Evolutionary conservation across 2,888 invertebrate genomes (phyloP).

Genomic region (Limnephilus lunatus): DNA sequence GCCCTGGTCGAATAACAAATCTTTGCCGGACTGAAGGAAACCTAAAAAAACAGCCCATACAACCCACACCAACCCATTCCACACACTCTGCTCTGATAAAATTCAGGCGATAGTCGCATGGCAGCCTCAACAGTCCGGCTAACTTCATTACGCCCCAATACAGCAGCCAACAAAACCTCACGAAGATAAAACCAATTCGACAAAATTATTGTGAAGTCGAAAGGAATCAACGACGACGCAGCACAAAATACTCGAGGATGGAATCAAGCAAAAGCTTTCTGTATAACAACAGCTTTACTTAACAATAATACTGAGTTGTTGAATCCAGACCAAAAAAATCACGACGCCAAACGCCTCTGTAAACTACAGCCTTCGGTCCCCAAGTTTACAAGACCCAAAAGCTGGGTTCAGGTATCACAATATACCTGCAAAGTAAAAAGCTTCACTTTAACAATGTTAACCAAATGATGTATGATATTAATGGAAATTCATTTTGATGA

Average conservation of each 20-base stretch:
- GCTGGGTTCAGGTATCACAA: neutral
- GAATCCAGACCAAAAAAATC: conserved; percentile 39
- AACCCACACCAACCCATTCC: neutral
- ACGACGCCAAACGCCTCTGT: conserved; percentile 44
- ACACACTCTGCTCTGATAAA: neutral
- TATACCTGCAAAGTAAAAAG: neutral
- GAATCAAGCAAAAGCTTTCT: neutral
- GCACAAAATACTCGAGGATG: neutral
- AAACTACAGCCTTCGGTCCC: conserved; percentile 26
- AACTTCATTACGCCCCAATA: conserved; percentile 22
- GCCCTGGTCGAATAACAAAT: conserved; percentile 19
- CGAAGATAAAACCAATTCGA: neutral
- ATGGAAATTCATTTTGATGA: neutral
- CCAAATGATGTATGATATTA: neutral
- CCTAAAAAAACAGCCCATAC: conserved; percentile 8
- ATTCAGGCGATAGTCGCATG: conserved; percentile 12
- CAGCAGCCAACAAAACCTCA: neutral
- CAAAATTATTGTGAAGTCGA: neutral
- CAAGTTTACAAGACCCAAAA: neutral
- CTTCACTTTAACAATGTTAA: neutral
- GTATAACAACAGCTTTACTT: neutral
- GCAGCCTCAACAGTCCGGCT: neutral
- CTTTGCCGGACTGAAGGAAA: neutral
- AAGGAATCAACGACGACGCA: neutral
- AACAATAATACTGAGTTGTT: neutral